phyloP scores from a whole-genome alignment of 2,113 vertebrate genomes.

The Eulemur rufifrons region DNA sequence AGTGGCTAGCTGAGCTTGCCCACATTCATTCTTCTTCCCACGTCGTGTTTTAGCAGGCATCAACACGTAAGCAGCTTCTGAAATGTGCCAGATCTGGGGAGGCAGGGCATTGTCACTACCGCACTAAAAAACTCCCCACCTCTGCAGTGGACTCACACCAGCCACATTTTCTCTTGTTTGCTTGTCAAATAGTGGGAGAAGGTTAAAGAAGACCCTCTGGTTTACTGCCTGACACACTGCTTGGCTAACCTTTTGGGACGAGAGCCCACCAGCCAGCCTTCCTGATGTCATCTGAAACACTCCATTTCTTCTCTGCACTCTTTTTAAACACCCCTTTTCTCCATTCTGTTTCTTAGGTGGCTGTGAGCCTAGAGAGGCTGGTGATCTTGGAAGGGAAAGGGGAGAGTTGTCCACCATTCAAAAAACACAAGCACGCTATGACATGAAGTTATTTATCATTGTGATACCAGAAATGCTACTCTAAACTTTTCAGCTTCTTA shows the following conservation, averaged over 20 bases:
- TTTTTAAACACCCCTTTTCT: background rate
- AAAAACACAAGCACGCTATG: background rate
- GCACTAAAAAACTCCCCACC: background rate
- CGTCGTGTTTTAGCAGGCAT: constrained; percentile 62
- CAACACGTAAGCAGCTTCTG: constrained; percentile 62
- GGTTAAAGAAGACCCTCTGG: background rate
- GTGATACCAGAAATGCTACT: constrained; percentile 8
- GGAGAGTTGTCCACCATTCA: background rate
- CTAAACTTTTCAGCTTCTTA: constrained; percentile 7
- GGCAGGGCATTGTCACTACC: background rate
- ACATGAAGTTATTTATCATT: background rate
- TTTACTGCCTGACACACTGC: background rate
- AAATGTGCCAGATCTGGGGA: constrained; percentile 51
- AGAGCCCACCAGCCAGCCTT: background rate
- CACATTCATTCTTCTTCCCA: constrained; percentile 75
- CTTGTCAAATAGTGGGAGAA: constrained; percentile 21
- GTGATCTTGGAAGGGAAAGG: background rate
- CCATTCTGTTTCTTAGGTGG: constrained; percentile 4
- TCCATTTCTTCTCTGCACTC: constrained; percentile 20
- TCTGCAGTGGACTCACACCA: background rate
- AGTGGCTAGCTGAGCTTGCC: constrained; percentile 60
- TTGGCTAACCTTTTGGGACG: background rate
- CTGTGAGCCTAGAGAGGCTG: background rate
- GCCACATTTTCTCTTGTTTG: constrained; percentile 7
- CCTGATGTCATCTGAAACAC: background rate